Percentiles rank a stretch among this genome's conserved stretches.
Conservation (phyloP, 1,140 invertebrate species). For the Dreissena polymorpha region DNA sequence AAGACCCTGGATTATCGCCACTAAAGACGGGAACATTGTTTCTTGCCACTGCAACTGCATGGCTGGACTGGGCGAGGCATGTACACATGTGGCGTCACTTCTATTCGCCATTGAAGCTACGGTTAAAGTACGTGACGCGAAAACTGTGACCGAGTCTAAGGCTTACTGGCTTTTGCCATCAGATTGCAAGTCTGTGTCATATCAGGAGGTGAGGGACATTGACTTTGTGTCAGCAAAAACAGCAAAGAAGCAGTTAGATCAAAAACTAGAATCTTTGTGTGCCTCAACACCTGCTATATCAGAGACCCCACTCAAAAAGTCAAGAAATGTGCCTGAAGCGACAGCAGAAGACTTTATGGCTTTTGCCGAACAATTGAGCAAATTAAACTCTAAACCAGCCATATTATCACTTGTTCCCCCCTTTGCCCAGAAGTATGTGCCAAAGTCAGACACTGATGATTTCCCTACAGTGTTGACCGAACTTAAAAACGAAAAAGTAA, state of each 20-base stretch:
- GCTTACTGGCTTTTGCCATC: constrained; percentile 30
- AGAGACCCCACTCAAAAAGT: no score
- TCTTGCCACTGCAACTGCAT: constrained; percentile 28
- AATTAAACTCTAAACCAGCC: neutral
- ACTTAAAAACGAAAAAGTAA: neutral
- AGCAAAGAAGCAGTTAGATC: constrained; percentile 15
- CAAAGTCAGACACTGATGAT: neutral
- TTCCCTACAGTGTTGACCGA: constrained; percentile 5
- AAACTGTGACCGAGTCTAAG: constrained; percentile 26
- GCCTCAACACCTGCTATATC: neutral
- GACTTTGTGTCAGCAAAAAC: constrained; percentile 26
- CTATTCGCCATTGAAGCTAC: constrained; percentile 10
- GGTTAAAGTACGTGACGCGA: neutral
- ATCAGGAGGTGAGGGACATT: neutral
- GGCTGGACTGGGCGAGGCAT: constrained; percentile 22
- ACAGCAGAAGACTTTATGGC: neutral
- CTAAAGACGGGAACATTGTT: neutral
- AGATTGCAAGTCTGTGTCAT: constrained; percentile 3
- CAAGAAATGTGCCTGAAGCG: neutral
- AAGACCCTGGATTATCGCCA: constrained; percentile 7
- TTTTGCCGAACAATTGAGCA: neutral
- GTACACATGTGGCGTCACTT: constrained; percentile 16
- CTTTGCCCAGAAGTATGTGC: constrained; percentile 12
- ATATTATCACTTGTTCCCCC: constrained; percentile 1
- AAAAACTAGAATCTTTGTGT: neutral